These are phyloP conservation scores for Troilus luridus DNA, from an alignment of 2,888 invertebrate genomes.

Conservation along the genomic window DNA sequence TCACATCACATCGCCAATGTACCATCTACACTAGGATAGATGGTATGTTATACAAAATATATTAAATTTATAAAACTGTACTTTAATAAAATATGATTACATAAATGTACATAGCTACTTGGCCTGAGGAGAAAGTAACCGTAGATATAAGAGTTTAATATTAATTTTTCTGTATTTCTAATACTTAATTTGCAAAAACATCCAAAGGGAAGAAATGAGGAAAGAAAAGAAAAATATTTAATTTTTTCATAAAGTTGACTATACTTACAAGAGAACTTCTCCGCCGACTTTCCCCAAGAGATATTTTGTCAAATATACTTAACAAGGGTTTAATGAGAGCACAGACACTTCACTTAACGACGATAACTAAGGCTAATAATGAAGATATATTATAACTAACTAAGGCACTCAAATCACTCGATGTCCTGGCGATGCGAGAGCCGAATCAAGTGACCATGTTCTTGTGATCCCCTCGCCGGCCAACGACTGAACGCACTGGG, in stretches of 20 bases:
- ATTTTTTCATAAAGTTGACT: not conserved
- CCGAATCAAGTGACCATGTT: conserved; percentile 41
- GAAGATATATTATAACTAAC: not conserved
- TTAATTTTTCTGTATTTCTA: not conserved
- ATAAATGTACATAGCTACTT: not conserved
- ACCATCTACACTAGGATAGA: too few relatives aligned
- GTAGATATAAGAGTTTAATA: fast-evolving
- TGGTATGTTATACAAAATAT: too few relatives aligned
- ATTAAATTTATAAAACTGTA: too few relatives aligned
- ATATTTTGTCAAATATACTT: conserved; percentile 14
- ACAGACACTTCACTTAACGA: conserved; percentile 20
- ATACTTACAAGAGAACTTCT: conserved; percentile 9
- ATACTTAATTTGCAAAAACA: not conserved
- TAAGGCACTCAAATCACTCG: conserved; percentile 39
- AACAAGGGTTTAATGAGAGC: not conserved
- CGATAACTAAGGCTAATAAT: not conserved
- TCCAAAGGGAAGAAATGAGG: not conserved
- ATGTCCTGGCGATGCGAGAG: not conserved
- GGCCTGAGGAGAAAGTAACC: not conserved
- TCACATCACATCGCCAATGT: too few relatives aligned
- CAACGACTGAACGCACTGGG: conserved; percentile 21
- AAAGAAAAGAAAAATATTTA: not conserved
- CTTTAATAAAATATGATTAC: not conserved
- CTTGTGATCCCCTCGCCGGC: conserved; percentile 12
- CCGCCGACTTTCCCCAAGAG: not conserved